phyloP scores from a whole-genome alignment of 2,888 invertebrate species.

The Euproctis similis region DNA sequence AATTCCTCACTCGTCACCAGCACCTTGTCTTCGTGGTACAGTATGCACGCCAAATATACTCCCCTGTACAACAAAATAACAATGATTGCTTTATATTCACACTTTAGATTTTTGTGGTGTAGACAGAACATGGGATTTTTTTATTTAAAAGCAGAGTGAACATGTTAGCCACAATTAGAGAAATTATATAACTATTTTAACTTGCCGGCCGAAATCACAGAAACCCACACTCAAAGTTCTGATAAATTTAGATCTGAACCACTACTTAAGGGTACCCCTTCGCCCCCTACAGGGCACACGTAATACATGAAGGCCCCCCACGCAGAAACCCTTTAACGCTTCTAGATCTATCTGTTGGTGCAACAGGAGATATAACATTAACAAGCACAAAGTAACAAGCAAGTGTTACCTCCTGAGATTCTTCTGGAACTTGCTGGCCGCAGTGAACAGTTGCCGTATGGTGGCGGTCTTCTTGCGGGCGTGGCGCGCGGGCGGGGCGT shows the following conservation, averaged over 20 bases:
- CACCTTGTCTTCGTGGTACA: constrained; percentile 97
- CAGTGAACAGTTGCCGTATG: constrained; percentile 95
- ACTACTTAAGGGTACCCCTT: no score
- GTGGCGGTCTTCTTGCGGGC: constrained; percentile 90
- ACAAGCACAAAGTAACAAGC: not conserved
- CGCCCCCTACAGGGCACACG: no score
- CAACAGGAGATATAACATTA: not conserved
- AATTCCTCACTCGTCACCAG: constrained; percentile 98
- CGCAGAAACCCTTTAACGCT: not conserved
- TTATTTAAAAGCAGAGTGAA: no score
- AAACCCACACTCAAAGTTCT: no score
- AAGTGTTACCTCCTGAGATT: constrained; percentile 78
- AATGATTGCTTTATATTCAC: no score
- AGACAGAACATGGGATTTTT: no score
- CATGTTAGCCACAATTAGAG: no score
- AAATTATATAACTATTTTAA: no score
- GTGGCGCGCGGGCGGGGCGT: constrained; percentile 77
- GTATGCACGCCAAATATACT: constrained; percentile 92
- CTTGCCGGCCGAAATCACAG: no score
- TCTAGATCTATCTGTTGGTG: not conserved
- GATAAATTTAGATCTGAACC: no score
- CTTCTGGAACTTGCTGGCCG: constrained; percentile 97
- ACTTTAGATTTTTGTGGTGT: no score
- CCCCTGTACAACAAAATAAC: constrained; percentile 82
- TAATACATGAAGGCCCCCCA: not conserved